Base-by-base conservation (phyloP, 2,113 vertebrate species). In the Falcunculus frontatus region DNA sequence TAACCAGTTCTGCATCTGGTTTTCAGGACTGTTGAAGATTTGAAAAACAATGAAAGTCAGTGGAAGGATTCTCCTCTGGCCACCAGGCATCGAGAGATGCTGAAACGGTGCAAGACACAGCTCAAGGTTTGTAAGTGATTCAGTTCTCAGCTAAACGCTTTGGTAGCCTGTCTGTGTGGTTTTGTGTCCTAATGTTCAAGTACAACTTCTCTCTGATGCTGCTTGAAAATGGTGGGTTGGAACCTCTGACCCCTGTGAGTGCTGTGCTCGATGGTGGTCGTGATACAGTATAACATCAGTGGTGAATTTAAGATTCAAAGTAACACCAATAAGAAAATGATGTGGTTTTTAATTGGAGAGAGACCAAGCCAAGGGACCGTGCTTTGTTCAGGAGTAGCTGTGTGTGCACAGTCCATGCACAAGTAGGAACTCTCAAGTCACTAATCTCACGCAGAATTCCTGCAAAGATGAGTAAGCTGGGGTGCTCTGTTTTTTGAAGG, bases 71-170 rank as follows among this genome's bases (percentile, higher is more conserved):
- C 99, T 59, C 99, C 99, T 0, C 96, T 99, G 84, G 99, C 99
- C 35, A 98, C 98, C 53, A 97, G 99, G 95, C 99, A 99, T 96
- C 98, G 99, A 35, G 99, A 99, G 91, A 99, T 99, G 99, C 98
- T 99, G 69, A 99, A 99, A 83, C 98, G 99, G 64, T 99, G 99
- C 98, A 99, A 99, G 98, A 99, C 99, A 23, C 99, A 99, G 96
- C 99, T 99, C 6, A 99, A 99, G 99, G 99, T 99, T 44, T 89
- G 98, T 97, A n/a, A 89, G 73, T 60, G n/a, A 17, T 55, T 62
- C 18, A 30, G 69, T 57, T 64, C 64, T 75, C 33, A 21, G 7
- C 53, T 57, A 13, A 69, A 42, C 7, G 11, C 74, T 16, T 41
- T 9, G 65, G 62, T 47, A 67, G 6, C 15, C 39, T 35, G 3